phyloP scores from a whole-genome alignment of 64 coral and sea anemone genomes.

The Anthopleura sola region DNA sequence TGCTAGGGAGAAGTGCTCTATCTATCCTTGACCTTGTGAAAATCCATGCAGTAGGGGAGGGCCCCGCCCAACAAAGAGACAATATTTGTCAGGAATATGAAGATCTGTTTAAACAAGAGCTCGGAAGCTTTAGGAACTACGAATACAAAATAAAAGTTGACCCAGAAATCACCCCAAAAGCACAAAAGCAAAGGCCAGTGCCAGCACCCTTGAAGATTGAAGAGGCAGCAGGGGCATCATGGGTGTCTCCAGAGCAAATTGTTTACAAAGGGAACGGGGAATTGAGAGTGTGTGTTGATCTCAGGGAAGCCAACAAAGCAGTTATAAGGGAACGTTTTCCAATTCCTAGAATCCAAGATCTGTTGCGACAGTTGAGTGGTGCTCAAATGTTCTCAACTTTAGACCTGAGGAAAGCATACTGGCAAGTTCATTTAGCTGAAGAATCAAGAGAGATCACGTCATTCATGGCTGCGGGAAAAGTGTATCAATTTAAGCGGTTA shows the following conservation, averaged over 20 bases:
- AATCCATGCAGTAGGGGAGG: constrained; percentile 22
- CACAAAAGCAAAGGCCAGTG: not conserved
- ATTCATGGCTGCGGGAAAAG: constrained; percentile 44
- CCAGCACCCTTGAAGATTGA: constrained; percentile 4
- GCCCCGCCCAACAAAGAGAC: not conserved
- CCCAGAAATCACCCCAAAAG: not conserved
- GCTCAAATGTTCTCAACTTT: constrained; percentile 22
- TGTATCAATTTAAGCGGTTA: constrained; percentile 32
- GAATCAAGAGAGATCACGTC: constrained; percentile 36
- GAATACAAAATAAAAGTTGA: constrained; percentile 1
- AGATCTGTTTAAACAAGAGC: constrained; percentile 8
- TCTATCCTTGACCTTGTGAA: constrained; percentile 1
- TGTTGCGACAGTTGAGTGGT: constrained; percentile 28
- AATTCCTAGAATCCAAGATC: constrained; percentile 39
- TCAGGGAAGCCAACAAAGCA: constrained; percentile 32
- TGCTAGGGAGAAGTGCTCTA: constrained; percentile 10
- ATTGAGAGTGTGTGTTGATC: constrained; percentile 39
- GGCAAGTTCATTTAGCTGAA: constrained; percentile 25
- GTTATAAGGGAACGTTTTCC: constrained; percentile 42
- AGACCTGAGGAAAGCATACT: constrained; percentile 14
- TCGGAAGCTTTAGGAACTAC: not conserved
- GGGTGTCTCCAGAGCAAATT: constrained; percentile 20
- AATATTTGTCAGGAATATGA: not conserved
- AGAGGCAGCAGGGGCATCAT: constrained; percentile 25
- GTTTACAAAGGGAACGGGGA: constrained; percentile 43